Evolutionary conservation across 2,113 vertebrate genomes (phyloP).

Genomic region (Burhinus oedicnemus): DNA sequence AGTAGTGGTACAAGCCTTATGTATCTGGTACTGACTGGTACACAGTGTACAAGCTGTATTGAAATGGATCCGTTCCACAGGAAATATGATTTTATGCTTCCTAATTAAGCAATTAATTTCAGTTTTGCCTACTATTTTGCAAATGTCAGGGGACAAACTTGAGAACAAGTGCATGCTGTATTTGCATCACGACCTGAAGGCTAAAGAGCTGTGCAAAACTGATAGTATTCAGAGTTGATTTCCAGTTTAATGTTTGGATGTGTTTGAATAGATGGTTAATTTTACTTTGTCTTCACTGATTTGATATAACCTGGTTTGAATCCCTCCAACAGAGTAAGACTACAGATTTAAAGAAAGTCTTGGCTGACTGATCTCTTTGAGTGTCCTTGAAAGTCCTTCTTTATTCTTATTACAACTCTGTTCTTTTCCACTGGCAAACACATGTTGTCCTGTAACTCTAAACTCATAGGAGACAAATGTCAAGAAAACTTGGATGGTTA

Average conservation of each 20-base stretch:
- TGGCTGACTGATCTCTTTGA: background rate
- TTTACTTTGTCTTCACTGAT: background rate
- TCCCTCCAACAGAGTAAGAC: background rate
- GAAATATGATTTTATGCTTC: constrained; percentile 36
- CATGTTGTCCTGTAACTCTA: constrained; percentile 59
- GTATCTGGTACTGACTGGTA: background rate
- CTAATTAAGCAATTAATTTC: constrained; percentile 36
- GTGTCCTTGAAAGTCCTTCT: constrained; percentile 55
- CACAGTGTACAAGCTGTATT: background rate
- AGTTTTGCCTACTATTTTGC: background rate
- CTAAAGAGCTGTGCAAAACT: background rate
- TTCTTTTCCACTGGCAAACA: constrained; percentile 50
- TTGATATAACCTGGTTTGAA: background rate
- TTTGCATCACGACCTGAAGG: background rate
- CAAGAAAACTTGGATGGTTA: constrained; percentile 46
- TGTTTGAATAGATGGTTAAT: background rate
- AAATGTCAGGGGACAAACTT: constrained; percentile 14
- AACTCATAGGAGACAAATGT: constrained; percentile 26
- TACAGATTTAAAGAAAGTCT: background rate
- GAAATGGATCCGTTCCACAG: background rate
- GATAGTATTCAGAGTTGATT: background rate
- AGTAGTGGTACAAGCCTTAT: background rate
- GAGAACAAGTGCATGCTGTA: background rate
- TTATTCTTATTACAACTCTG: constrained; percentile 13
- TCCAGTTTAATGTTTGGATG: background rate